A percentile compares a stretch with the other conserved stretches of the same genome.
phyloP scores from a whole-genome alignment of 2,888 invertebrate genomes.

The Nebria brevicollis region DNA sequence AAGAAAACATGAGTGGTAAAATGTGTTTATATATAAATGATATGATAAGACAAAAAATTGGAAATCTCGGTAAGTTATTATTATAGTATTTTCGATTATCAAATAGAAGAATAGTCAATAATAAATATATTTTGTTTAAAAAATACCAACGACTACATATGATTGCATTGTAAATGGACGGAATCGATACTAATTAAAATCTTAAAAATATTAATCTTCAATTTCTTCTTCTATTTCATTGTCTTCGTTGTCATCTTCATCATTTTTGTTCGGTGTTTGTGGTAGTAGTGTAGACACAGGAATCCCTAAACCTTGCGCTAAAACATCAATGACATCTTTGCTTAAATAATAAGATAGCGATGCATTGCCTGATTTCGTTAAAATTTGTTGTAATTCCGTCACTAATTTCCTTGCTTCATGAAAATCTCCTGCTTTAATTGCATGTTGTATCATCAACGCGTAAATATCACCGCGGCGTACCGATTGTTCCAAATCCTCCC shows the following conservation, averaged over 20 bases:
- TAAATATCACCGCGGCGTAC: conserved; percentile 62
- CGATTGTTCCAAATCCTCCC: conserved; percentile 59
- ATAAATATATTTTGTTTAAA: background rate
- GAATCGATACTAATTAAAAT: background rate
- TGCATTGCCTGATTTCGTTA: conserved; percentile 54
- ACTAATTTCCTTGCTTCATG: conserved; percentile 59
- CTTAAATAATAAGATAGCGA: conserved; percentile 61
- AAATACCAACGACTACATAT: background rate
- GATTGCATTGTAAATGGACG: conserved; percentile 28
- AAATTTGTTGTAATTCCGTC: conserved; percentile 58
- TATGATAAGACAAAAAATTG: too few relatives aligned
- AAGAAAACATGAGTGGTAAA: background rate
- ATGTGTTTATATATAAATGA: background rate
- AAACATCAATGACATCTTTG: conserved; percentile 59
- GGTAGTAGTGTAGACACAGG: conserved; percentile 57
- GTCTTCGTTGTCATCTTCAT: conserved; percentile 51
- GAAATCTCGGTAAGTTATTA: too few relatives aligned
- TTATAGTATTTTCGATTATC: too few relatives aligned
- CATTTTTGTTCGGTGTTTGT: conserved; percentile 48
- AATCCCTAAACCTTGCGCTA: conserved; percentile 60
- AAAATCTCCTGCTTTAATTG: conserved; percentile 57
- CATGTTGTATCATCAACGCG: conserved; percentile 61
- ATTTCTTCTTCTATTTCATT: conserved; percentile 57
- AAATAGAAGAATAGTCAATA: background rate
- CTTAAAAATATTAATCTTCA: conserved; percentile 50